These are phyloP conservation scores for Bujurquina vittata DNA, from an alignment of 2,113 vertebrate species.

Conservation along the genomic window DNA sequence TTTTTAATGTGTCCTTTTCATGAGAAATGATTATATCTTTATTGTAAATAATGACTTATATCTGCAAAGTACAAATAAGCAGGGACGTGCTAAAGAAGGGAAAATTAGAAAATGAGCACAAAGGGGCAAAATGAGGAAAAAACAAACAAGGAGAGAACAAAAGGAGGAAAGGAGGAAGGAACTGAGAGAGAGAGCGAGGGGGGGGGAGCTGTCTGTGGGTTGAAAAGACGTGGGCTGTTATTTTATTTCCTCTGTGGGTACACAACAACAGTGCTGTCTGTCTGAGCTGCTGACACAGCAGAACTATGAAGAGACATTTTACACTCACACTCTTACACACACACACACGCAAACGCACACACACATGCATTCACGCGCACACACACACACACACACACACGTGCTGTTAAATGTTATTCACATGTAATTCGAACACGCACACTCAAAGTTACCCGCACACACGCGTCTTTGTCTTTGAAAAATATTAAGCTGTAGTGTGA, in stretches of 20 bases:
- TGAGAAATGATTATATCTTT: not conserved
- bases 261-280: constrained; percentile 74
- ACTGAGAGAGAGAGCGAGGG: constrained; percentile 4
- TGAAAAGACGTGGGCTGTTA: constrained; percentile 73
- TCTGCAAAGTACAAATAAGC: not conserved
- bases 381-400: not conserved
- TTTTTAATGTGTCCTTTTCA: not conserved
- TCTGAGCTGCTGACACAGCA: constrained; percentile 77
- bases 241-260: constrained; percentile 81
- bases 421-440: not conserved
- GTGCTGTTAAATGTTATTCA: not conserved
- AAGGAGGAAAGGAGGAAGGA: constrained; percentile 27
- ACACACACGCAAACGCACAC: constrained; percentile 9
- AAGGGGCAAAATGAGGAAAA: constrained; percentile 29
- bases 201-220: constrained; percentile 60
- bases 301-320: constrained; percentile 42
- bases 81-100: not conserved
- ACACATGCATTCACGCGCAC: not conserved
- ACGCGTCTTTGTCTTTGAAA: not conserved
- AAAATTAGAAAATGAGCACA: constrained; percentile 7
- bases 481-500: not conserved
- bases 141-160: constrained; percentile 43
- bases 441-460: not conserved
- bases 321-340: constrained; percentile 17
- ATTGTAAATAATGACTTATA: not conserved